Conservation (phyloP, 2,113 vertebrate species). For the Rhadina sibilatrix region DNA sequence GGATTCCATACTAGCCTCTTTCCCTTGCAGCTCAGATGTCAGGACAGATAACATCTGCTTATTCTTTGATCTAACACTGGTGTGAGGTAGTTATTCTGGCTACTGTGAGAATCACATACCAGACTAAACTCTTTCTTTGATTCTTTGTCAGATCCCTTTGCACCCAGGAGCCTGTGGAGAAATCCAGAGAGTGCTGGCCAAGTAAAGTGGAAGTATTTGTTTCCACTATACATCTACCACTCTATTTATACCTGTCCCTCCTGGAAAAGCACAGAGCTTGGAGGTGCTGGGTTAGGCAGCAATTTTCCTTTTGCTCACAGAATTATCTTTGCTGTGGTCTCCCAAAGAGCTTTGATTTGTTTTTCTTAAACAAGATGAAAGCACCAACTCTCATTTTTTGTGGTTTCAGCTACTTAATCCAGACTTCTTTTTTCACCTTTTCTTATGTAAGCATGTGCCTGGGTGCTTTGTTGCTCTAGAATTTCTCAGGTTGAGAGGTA, state of each 20-base stretch:
- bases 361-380: neutral
- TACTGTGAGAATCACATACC: neutral
- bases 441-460: neutral
- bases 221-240: neutral
- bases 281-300: neutral
- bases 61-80: neutral
- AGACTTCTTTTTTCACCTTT: neutral
- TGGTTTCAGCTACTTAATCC: neutral
- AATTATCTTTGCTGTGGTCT: neutral
- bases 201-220: neutral
- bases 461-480: neutral
- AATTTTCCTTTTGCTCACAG: neutral
- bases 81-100: neutral
- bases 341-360: neutral
- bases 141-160: neutral
- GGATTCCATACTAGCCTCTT: neutral
- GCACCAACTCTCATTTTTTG: neutral
- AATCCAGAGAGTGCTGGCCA: neutral
- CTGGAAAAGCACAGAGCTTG: neutral
- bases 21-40: neutral
- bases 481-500: neutral
- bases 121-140: neutral
- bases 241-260: neutral
- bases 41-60: constrained; percentile 1
- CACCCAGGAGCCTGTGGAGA: neutral